Base-by-base conservation (phyloP, 2,797 vertebrate species). In the Galagoides demidoff region DNA sequence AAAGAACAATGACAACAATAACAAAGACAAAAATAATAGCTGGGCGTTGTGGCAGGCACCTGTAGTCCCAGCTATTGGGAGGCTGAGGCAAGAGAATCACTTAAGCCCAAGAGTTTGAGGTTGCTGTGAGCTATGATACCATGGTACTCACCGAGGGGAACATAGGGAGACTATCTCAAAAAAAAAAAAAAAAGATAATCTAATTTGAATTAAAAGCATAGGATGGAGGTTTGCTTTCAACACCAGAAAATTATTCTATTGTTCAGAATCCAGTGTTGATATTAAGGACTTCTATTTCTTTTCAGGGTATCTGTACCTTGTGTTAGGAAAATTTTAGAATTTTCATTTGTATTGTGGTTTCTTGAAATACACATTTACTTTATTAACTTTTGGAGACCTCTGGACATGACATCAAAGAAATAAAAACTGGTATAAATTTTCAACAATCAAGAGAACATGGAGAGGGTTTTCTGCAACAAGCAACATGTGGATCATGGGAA, bases 331-430 rank as follows among this genome's bases (percentile, higher is more conserved):
- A 31, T 77, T 82, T 37, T 59, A 77, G 66, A 45, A 37, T 77
- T 25, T 39, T 74, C 34, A 81, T 71, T 90, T 89, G 70, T 64
- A 39, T 52, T 89, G 71, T 55, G n/a, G 57, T 82, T 95, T 92
- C 34, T 10, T 74, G n/a, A 83, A 88, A n/a, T 11, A 66, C 27
- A n/a, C 12, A 70, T 79, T 63, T 87, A 70, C 85, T 55, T 94
- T 82, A 43, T 95, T 93, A 77, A 71, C 29, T 49, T 59, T 77
- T 27, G 74, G 61, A 91, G 34, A 8, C 10, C 27, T 73, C 25
- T 76, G 79, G 70, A 45, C 37, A 81, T 59, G 81, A 92, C 14
- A 70, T 39, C 76, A 70, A 89, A 92, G 70, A 71, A 74, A 37
- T 43, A 70, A 70, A 89, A 70, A 70, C 9, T 17, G 66, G 37